Conservation (phyloP, 2,888 invertebrate genomes). For the Melanchra persicariae region DNA sequence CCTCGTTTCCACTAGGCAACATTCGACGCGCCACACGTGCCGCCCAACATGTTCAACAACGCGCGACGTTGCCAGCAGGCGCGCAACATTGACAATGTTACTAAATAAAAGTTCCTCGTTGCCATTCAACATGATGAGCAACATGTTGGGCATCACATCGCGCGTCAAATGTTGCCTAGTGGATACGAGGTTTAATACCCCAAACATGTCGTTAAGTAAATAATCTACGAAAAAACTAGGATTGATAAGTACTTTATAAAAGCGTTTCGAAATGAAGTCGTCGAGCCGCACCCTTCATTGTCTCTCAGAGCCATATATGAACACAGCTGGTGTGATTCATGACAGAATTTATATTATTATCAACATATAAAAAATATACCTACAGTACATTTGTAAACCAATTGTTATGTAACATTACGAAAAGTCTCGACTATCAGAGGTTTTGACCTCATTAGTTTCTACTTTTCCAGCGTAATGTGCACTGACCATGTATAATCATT, state of each 20-base stretch:
- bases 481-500: conserved; percentile 32
- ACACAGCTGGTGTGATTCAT: conserved; percentile 88
- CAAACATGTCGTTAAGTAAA: background rate
- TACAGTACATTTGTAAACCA: conserved; percentile 60
- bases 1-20: too few relatives aligned
- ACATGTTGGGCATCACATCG: too few relatives aligned
- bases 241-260: conserved; percentile 32
- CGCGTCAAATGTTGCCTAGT: too few relatives aligned
- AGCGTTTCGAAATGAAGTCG: conserved; percentile 27
- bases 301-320: conserved; percentile 71
- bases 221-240: background rate
- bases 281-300: conserved; percentile 1
- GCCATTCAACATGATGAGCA: too few relatives aligned
- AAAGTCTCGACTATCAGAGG: conserved; percentile 48
- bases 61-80: too few relatives aligned
- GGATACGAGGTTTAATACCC: too few relatives aligned
- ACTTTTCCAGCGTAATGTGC: conserved; percentile 28
- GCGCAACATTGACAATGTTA: too few relatives aligned
- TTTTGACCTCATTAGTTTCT: conserved; percentile 40
- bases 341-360: conserved; percentile 65
- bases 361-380: conserved; percentile 61
- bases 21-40: too few relatives aligned
- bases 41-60: too few relatives aligned
- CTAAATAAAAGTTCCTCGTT: too few relatives aligned
- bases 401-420: conserved; percentile 61